These are phyloP conservation scores for Taphrorychus bicolor DNA, from an alignment of 2,888 invertebrate species.

Conservation along the genomic window DNA sequence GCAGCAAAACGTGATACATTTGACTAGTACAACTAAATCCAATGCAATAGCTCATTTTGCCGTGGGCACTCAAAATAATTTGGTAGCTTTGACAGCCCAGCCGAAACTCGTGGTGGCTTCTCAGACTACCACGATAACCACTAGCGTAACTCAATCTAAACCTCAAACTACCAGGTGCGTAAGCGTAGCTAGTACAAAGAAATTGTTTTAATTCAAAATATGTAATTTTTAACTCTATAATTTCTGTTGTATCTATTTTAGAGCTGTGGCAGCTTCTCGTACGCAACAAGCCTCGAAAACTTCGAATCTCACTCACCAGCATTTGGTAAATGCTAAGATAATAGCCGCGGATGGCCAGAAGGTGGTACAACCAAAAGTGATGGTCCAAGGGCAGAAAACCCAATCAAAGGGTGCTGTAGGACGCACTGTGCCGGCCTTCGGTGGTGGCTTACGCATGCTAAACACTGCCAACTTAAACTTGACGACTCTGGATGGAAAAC, in stretches of 20 bases:
- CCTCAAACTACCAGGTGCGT: conserved; percentile 26
- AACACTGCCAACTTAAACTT: conserved; percentile 63
- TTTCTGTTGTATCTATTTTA: conserved; percentile 17
- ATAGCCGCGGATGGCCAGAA: conserved; percentile 54
- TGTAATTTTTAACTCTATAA: neutral
- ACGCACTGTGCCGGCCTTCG: conserved; percentile 48
- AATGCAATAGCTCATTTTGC: conserved; percentile 60
- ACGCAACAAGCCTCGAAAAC: conserved; percentile 49
- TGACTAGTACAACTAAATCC: conserved; percentile 59
- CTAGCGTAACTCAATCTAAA: conserved; percentile 40
- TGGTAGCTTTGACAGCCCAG: conserved; percentile 56
- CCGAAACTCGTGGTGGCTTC: conserved; percentile 56
- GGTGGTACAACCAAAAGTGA: conserved; percentile 45
- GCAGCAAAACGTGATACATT: conserved; percentile 63
- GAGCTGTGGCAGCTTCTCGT: conserved; percentile 44
- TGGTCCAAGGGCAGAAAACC: conserved; percentile 51
- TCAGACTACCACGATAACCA: conserved; percentile 48
- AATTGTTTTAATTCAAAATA: neutral
- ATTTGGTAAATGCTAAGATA: conserved; percentile 62
- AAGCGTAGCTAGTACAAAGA: no score
- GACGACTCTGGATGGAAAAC: conserved; percentile 66
- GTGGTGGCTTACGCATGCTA: conserved; percentile 59
- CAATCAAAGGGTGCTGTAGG: conserved; percentile 44
- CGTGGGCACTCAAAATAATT: conserved; percentile 62
- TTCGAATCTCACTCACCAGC: conserved; percentile 56